Conservation (phyloP, 2,888 invertebrate genomes). For the Drepanosiphum platanoidis region DNA sequence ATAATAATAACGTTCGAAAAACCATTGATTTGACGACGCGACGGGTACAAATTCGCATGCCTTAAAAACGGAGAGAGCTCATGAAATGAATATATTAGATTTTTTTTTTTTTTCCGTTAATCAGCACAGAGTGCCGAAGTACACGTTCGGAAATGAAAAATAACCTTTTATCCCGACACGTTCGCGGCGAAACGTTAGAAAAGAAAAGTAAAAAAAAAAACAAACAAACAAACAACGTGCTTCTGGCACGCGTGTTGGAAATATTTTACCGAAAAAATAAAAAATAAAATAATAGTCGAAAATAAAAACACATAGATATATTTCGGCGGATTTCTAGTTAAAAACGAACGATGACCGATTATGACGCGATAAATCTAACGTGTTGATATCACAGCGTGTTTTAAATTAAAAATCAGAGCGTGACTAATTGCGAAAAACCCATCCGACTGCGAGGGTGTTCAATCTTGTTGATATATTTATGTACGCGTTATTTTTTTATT, state of each 20-base stretch:
- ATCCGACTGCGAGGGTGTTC: neutral
- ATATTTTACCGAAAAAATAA: conserved; percentile 1
- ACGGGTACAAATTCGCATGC: neutral
- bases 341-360: conserved; percentile 12
- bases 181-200: neutral
- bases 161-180: neutral
- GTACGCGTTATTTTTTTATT: too few relatives aligned
- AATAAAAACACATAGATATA: neutral
- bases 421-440: conserved; percentile 14
- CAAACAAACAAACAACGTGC: conserved; percentile 3
- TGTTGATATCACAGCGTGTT: conserved; percentile 7
- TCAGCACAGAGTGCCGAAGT: neutral
- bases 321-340: neutral
- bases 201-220: too few relatives aligned
- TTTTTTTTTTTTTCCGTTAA: neutral
- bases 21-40: neutral
- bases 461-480: conserved; percentile 3
- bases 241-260: neutral
- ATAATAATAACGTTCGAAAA: neutral
- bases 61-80: neutral
- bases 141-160: neutral
- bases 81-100: neutral
- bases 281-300: neutral
- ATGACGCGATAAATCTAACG: neutral
- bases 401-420: conserved; percentile 24